These are phyloP conservation scores for Acrocera orbiculus DNA, from an alignment of 2,888 invertebrate species.

Conservation along the genomic window DNA sequence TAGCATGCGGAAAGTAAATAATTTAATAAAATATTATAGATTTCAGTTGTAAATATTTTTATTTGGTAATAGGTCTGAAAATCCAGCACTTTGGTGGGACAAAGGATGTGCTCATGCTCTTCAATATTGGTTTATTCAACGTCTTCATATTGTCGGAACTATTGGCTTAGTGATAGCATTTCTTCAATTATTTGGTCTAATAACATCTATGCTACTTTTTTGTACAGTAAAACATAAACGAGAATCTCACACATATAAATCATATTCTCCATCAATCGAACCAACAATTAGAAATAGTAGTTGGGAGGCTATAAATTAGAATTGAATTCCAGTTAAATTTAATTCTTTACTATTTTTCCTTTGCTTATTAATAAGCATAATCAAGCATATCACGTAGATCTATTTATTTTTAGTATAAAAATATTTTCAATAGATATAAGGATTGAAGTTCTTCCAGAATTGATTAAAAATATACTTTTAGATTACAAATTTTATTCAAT, in stretches of 20 bases:
- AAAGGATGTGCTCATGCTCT: slow-evolving; percentile 61
- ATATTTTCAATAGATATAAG: no score
- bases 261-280: slow-evolving; percentile 38
- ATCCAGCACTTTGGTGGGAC: slow-evolving; percentile 41
- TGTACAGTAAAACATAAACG: slow-evolving; percentile 53
- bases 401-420: no score
- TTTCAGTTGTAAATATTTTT: background rate
- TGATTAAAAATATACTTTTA: no score
- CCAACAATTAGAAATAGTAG: slow-evolving; percentile 30
- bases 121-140: slow-evolving; percentile 56
- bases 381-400: no score
- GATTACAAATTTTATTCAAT: no score
- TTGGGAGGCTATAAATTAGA: slow-evolving; percentile 26
- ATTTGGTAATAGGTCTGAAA: slow-evolving; percentile 23
- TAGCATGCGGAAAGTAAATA: slow-evolving; percentile 27
- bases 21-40: background rate
- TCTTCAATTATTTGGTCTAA: slow-evolving; percentile 57
- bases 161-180: slow-evolving; percentile 60
- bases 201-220: slow-evolving; percentile 57
- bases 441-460: no score
- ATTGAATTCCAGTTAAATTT: no score
- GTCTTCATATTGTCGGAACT: slow-evolving; percentile 62
- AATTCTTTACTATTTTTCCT: no score
- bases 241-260: slow-evolving; percentile 49
- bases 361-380: no score